Percentiles rank a stretch among this genome's conserved stretches.
Conservation (phyloP, 2,888 invertebrate genomes). For the Syritta pipiens region DNA sequence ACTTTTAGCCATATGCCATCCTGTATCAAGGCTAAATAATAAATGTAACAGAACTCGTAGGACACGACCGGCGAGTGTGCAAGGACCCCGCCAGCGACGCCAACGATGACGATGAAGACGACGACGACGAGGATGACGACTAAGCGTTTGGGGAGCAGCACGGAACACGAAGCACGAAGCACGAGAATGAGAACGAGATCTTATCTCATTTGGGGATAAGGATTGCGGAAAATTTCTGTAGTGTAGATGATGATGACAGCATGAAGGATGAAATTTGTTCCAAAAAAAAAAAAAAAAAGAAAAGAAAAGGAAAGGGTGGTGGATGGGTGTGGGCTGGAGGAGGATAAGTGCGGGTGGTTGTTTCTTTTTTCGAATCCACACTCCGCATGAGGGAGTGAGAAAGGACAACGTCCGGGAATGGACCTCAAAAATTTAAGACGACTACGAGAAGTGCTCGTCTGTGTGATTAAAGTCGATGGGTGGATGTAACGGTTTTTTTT, state of each 20-base stretch:
- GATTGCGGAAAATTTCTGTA: constrained; percentile 51
- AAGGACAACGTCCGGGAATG: constrained; percentile 36
- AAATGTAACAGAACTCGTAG: constrained; percentile 45
- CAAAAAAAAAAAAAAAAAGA: background rate
- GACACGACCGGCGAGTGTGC: too few species aligned
- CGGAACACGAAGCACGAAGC: constrained; percentile 1
- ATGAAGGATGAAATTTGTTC: constrained; percentile 47
- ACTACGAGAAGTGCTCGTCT: too few species aligned
- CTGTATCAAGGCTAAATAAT: constrained; percentile 50
- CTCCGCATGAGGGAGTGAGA: constrained; percentile 7
- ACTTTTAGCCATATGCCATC: constrained; percentile 38
- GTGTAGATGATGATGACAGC: constrained; percentile 47
- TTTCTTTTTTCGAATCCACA: background rate
- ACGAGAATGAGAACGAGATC: constrained; percentile 14
- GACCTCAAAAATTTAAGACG: constrained; percentile 20
- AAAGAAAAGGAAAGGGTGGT: background rate
- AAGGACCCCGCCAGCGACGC: too few species aligned
- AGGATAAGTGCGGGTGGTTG: constrained; percentile 30
- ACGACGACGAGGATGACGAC: constrained; percentile 1
- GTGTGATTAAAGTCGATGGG: too few species aligned
- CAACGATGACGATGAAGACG: constrained; percentile 3
- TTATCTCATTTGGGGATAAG: constrained; percentile 65
- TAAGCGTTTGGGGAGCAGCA: constrained; percentile 37
- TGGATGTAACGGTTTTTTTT: too few species aligned
- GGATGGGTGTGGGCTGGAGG: background rate